phyloP scores from a whole-genome alignment of 1,140 invertebrate genomes.

The Drosophila nasuta region DNA sequence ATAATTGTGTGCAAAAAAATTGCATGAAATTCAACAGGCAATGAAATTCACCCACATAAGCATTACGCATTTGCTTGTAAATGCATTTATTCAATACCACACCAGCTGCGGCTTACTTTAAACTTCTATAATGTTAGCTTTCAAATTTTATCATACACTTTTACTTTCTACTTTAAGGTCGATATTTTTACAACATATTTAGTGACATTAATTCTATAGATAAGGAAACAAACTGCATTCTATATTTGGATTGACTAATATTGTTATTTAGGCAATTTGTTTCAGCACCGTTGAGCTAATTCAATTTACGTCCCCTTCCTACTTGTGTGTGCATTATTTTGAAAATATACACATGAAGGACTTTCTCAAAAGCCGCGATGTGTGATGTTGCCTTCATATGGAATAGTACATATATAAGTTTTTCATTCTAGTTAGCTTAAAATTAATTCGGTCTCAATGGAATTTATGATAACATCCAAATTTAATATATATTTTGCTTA shows the following conservation, averaged over 20 bases:
- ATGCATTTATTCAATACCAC: conserved; percentile 12
- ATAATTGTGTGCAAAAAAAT: conserved; percentile 8
- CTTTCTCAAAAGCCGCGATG: background rate
- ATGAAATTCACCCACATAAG: conserved; percentile 48
- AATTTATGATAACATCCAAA: too few relatives aligned
- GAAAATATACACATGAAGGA: conserved; percentile 72
- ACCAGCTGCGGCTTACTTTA: conserved; percentile 36
- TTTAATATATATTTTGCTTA: too few relatives aligned
- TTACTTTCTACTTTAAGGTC: conserved; percentile 49
- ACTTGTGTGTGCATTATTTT: conserved; percentile 62
- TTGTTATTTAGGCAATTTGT: conserved; percentile 32
- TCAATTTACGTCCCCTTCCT: conserved; percentile 20
- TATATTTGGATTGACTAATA: background rate
- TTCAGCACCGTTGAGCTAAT: conserved; percentile 20
- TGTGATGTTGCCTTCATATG: too few relatives aligned
- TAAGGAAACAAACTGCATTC: background rate
- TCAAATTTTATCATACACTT: conserved; percentile 33
- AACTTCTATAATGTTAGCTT: background rate
- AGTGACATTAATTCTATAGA: background rate
- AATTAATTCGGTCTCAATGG: too few relatives aligned
- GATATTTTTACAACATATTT: background rate
- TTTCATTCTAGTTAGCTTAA: too few relatives aligned
- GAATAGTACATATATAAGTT: conserved; percentile 19
- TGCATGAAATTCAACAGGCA: conserved; percentile 67
- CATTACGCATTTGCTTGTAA: conserved; percentile 18